Conservation (phyloP, 2,888 invertebrate species). For the Hemistola chrysoprasaria region DNA sequence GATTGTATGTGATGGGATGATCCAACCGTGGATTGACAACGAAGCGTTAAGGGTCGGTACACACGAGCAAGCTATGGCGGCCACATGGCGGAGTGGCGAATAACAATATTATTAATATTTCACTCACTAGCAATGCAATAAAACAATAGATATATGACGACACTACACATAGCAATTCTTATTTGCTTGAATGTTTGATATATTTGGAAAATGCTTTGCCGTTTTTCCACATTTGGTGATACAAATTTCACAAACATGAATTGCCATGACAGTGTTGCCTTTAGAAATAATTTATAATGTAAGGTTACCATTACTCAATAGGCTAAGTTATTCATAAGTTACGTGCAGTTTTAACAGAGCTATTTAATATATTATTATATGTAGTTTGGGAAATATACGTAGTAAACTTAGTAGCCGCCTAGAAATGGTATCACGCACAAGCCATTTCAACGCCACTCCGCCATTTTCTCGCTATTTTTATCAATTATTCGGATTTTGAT, state of each 20-base stretch:
- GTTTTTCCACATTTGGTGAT: too few species aligned
- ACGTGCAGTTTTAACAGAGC: slow-evolving; percentile 3
- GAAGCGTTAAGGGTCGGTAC: slow-evolving; percentile 15
- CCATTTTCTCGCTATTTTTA: slow-evolving; percentile 10
- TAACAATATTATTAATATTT: slow-evolving; percentile 18
- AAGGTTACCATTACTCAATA: slow-evolving; percentile 26
- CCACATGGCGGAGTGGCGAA: slow-evolving; percentile 26
- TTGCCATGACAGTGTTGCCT: neutral
- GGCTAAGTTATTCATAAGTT: slow-evolving; percentile 11
- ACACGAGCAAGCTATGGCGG: slow-evolving; percentile 15
- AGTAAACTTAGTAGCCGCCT: slow-evolving; percentile 19
- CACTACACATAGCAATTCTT: too few species aligned
- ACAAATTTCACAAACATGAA: too few species aligned
- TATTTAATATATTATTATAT: slow-evolving; percentile 2
- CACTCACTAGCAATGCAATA: slow-evolving; percentile 13
- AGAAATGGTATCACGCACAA: slow-evolving; percentile 17
- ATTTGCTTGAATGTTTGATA: too few species aligned
- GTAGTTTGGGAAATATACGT: neutral
- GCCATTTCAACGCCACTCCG: slow-evolving; percentile 20
- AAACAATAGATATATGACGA: slow-evolving; percentile 6
- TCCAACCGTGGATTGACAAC: slow-evolving; percentile 3
- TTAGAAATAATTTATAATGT: slow-evolving; percentile 1
- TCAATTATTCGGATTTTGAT: slow-evolving; percentile 9
- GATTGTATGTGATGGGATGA: slow-evolving; percentile 2
- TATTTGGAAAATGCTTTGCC: too few species aligned